Percentiles rank a stretch among this genome's conserved stretches.
Evolutionary conservation across 2,797 vertebrate species (phyloP).

Genomic region (Heliangelus exortis): DNA sequence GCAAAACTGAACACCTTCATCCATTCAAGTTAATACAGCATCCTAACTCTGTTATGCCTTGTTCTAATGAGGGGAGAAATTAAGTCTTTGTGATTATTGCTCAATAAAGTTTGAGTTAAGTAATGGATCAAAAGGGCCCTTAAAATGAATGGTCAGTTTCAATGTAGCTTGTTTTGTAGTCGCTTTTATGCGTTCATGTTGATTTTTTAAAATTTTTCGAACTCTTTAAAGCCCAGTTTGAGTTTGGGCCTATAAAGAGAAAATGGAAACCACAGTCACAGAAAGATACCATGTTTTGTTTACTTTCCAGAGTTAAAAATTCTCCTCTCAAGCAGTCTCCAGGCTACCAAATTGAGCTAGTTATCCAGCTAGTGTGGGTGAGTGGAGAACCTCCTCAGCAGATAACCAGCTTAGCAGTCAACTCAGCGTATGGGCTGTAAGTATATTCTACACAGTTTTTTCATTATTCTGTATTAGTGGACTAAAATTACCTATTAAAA

Average conservation of each 20-base stretch:
- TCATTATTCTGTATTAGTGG: neutral
- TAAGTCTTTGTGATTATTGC: neutral
- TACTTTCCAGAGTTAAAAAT: constrained; percentile 89
- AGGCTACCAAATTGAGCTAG: constrained; percentile 95
- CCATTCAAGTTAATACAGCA: neutral
- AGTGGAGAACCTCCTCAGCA: constrained; percentile 96
- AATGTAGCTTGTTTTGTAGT: neutral
- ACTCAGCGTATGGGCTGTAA: constrained; percentile 96
- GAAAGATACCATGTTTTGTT: constrained; percentile 6
- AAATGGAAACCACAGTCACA: neutral
- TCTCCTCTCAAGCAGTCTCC: constrained; percentile 95
- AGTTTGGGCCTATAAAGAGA: neutral
- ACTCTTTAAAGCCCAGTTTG: accelerated
- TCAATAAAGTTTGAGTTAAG: neutral
- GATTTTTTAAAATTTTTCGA: neutral
- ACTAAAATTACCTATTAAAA: neutral
- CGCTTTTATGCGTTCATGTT: neutral
- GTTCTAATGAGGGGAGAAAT: neutral
- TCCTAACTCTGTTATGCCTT: neutral
- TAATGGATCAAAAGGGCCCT: neutral
- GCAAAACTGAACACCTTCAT: neutral
- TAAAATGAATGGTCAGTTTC: neutral
- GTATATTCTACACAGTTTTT: constrained; percentile 59
- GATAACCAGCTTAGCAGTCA: constrained; percentile 94
- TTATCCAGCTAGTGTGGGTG: constrained; percentile 98